These are phyloP conservation scores for Saguinus imperator DNA, from an alignment of 2,113 vertebrate genomes.

Conservation along the genomic window DNA sequence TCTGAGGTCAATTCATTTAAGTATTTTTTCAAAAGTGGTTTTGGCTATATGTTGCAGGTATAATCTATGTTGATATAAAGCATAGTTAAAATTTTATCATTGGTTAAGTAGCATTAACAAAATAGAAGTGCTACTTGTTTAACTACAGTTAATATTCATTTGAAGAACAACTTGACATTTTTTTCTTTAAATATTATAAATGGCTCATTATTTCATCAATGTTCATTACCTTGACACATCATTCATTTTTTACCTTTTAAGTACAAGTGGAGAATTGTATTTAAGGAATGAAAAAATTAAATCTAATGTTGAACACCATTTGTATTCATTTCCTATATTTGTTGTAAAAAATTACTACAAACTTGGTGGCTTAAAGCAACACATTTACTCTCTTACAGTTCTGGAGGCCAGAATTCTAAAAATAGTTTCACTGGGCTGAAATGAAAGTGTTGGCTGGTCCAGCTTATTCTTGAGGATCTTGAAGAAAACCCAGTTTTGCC, in stretches of 20 bases:
- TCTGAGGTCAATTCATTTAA: conserved; percentile 60
- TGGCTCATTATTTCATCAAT: conserved; percentile 31
- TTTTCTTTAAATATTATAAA: conserved; percentile 50
- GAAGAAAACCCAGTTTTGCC: background rate
- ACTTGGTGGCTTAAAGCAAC: background rate
- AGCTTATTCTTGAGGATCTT: background rate
- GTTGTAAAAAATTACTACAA: conserved; percentile 28
- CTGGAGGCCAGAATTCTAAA: background rate
- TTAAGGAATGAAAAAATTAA: conserved; percentile 36
- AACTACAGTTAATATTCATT: conserved; percentile 27
- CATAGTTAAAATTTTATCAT: background rate
- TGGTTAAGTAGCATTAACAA: conserved; percentile 45
- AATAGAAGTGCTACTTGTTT: background rate
- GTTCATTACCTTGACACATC: conserved; percentile 18
- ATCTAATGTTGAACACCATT: background rate
- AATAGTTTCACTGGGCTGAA: background rate
- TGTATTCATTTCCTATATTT: background rate
- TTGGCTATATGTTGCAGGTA: background rate
- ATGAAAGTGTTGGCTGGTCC: background rate
- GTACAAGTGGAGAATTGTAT: conserved; percentile 32
- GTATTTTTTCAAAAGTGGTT: conserved; percentile 7
- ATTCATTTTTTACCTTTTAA: conserved; percentile 43
- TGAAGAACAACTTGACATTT: conserved; percentile 8
- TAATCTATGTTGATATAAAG: conserved; percentile 28
- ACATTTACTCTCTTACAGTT: background rate